Evolutionary conservation across 2,113 vertebrate genomes (phyloP), one percentile per base, ranked within the genome.

Genomic region (Scolopax mira): DNA sequence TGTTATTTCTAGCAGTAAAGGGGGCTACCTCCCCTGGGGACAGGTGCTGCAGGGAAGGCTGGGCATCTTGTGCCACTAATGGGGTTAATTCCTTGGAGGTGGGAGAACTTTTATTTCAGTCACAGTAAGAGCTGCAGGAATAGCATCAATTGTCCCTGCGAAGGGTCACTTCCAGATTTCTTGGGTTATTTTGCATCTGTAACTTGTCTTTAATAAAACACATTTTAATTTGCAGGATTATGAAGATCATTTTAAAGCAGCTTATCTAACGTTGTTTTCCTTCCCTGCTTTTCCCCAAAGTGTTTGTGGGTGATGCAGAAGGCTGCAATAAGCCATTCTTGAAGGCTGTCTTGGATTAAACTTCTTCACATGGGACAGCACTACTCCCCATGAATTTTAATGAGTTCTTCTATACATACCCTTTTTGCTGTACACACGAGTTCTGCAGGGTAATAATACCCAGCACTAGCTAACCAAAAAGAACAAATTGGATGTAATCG

Each of bases 161-260:
- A 85, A 94, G 66, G 62, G 88, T 74, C 62, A 57, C 22, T 75
- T 65, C 71, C 79, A 85, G 57, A 44, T 85, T 82, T n/a, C 69
- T 77, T 39, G 33, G 21, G 58, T 69, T 77, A 62, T 73, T 94
- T 70, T 70, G 25, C 54, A 41, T 86, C 75, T 73, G 44, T 70
- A 85, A 77, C 18, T 49, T 44, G 37, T 48, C 49, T 78, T 77
- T 84, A 74, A 67, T 80, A 88, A 80, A 86, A 75, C 14, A 80
- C 42, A 8, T 71, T 88, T 88, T 78, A 78, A 96, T 92, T 88
- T 69, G 22, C 69, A 90, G 88, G 92, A 92, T 93, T 88, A 78
- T 16, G 33, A 88, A 84, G 85, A 90, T 89, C 55, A 12, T 60
- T 92, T 88, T 51, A 90, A 97, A 94, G 85, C 75, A 88, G 90